Conservation (phyloP, 2,113 vertebrate genomes). For the Choloepus hoffmanni region DNA sequence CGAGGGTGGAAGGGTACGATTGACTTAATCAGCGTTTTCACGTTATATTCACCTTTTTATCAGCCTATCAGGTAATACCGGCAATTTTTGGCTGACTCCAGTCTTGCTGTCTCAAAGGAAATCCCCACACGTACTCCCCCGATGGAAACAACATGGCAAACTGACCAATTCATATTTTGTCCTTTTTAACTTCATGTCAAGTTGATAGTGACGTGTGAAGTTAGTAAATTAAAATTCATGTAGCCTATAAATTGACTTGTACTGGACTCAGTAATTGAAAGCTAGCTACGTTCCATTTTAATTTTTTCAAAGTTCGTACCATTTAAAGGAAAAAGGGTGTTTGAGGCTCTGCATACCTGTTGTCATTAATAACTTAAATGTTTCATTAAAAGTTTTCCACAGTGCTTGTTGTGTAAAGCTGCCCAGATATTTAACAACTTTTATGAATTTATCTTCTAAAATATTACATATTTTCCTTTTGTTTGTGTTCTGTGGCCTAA, state of each 20-base stretch:
- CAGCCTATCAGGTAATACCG: constrained; percentile 16
- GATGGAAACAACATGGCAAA: constrained; percentile 6
- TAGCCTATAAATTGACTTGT: constrained; percentile 39
- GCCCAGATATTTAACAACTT: background rate
- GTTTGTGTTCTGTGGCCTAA: constrained; percentile 45
- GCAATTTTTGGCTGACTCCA: constrained; percentile 38
- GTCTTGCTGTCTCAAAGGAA: constrained; percentile 1
- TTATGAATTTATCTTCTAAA: background rate
- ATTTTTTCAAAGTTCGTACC: constrained; percentile 1
- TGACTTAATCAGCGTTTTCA: background rate
- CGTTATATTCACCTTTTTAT: constrained; percentile 28
- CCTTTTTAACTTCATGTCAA: constrained; percentile 61
- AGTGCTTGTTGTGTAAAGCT: background rate
- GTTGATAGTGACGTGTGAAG: constrained; percentile 56
- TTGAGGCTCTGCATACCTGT: background rate
- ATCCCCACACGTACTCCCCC: background rate
- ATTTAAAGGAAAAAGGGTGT: background rate
- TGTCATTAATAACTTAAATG: background rate
- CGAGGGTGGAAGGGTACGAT: too few relatives aligned
- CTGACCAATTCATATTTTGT: constrained; percentile 57
- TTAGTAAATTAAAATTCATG: background rate
- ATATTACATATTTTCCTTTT: constrained; percentile 32
- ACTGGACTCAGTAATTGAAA: constrained; percentile 17
- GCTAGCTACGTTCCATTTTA: background rate
- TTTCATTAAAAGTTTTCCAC: constrained; percentile 16